These are phyloP conservation scores for Burhinus oedicnemus DNA, from an alignment of 2,113 vertebrate genomes.

Conservation along the genomic window DNA sequence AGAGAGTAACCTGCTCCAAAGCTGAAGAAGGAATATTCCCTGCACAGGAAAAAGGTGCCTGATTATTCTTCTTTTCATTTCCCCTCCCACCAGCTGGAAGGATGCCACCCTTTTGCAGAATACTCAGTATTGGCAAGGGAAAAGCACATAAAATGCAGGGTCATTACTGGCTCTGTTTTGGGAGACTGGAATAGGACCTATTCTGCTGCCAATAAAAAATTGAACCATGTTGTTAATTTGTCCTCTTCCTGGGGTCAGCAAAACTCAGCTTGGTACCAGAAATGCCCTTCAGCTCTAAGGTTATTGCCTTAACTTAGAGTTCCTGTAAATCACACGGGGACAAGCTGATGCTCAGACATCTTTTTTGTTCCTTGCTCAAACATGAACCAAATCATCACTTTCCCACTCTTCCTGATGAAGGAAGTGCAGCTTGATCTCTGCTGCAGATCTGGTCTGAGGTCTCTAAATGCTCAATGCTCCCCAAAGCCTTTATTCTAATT, in stretches of 20 bases:
- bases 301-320: neutral
- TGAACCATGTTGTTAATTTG: neutral
- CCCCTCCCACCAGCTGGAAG: neutral
- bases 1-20: neutral
- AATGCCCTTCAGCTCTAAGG: neutral
- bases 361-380: neutral
- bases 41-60: neutral
- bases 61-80: neutral
- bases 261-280: neutral
- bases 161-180: neutral
- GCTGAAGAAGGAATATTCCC: neutral
- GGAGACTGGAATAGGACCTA: neutral
- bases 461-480: neutral
- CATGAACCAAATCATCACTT: neutral
- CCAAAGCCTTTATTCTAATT: neutral
- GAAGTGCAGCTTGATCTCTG: neutral
- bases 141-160: neutral
- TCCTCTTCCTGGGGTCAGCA: neutral
- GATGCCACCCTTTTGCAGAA: neutral
- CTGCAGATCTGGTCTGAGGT: neutral
- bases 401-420: neutral
- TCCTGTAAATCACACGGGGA: neutral
- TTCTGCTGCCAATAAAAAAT: neutral
- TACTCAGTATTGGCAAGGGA: neutral
- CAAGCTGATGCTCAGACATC: neutral